phyloP scores from a whole-genome alignment of 2,888 invertebrate genomes.

The Macaria liturata region DNA sequence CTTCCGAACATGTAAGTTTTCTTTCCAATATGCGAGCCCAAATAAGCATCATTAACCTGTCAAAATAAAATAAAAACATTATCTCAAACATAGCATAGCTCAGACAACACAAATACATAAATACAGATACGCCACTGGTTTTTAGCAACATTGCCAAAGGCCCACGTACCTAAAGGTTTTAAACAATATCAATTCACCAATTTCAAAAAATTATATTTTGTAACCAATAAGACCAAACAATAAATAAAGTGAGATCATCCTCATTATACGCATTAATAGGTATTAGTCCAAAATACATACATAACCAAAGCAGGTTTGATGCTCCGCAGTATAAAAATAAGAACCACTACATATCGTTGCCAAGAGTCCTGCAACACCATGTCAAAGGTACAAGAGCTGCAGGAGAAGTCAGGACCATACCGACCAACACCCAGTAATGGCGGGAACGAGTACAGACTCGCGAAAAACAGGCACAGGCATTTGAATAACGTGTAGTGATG shows the following conservation, averaged over 20 bases:
- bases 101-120: no score
- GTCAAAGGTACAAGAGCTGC: conserved; percentile 66
- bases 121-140: no score
- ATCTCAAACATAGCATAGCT: no score
- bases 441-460: conserved; percentile 60
- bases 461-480: conserved; percentile 57
- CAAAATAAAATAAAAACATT: no score
- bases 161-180: no score
- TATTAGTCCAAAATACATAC: conserved; percentile 48
- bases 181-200: no score
- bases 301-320: conserved; percentile 65
- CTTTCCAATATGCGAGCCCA: conserved; percentile 55
- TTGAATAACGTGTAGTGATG: conserved; percentile 60
- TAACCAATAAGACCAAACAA: no score
- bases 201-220: no score
- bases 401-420: conserved; percentile 68
- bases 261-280: no score
- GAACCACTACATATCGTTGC: conserved; percentile 54
- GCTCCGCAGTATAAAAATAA: conserved; percentile 61
- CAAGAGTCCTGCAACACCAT: conserved; percentile 57
- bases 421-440: conserved; percentile 65
- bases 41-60: conserved; percentile 53
- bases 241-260: no score
- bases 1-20: conserved; percentile 38
- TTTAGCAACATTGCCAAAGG: no score